Evolutionary conservation across 2,888 invertebrate genomes (phyloP).

Genomic region (Epicampocera succincta): DNA sequence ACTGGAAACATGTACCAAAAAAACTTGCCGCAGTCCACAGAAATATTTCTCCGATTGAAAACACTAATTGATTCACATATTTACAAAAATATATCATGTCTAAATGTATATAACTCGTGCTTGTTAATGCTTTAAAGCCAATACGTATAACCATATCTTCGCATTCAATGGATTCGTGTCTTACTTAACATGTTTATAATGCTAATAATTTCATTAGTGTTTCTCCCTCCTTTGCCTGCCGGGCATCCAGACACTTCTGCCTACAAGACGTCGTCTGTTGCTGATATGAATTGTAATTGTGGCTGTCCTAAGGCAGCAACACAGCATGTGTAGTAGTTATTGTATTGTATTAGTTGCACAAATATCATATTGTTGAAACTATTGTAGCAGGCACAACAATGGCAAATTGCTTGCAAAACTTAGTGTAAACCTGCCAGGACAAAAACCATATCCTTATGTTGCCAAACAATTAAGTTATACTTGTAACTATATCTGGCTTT

Average conservation of each 20-base stretch:
- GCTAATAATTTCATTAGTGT: conserved; percentile 58
- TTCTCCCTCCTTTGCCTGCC: neutral
- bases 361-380: conserved; percentile 1
- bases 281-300: conserved; percentile 44
- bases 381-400: conserved; percentile 29
- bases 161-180: neutral
- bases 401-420: conserved; percentile 22
- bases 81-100: too few species aligned
- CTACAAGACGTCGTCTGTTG: conserved; percentile 23
- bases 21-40: too few species aligned
- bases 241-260: neutral
- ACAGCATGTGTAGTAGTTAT: neutral
- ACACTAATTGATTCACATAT: too few species aligned
- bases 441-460: conserved; percentile 19
- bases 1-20: too few species aligned
- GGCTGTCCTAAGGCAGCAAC: conserved; percentile 4
- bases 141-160: too few species aligned
- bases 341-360: conserved; percentile 2
- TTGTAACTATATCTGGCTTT: neutral
- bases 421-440: conserved; percentile 30
- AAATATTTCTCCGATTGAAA: too few species aligned
- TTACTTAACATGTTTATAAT: conserved; percentile 42
- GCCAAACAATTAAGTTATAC: conserved; percentile 36
- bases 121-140: neutral
- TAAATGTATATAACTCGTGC: neutral